Evolutionary conservation across 92 coral and sea anemone genomes (phyloP).

Genomic region (Virgularia gustaviana): DNA sequence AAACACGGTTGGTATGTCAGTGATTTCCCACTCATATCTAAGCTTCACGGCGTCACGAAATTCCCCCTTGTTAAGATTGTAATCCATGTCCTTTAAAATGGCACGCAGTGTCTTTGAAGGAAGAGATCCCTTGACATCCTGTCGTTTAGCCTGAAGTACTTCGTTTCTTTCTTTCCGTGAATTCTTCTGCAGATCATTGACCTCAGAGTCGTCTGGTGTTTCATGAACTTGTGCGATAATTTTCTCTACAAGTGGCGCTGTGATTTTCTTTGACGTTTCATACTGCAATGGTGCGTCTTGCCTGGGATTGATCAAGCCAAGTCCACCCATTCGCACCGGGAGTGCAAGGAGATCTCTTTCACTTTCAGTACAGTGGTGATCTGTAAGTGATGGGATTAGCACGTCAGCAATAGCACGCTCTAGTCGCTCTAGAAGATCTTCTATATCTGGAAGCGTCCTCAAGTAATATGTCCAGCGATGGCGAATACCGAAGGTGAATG

Average conservation of each 20-base stretch:
- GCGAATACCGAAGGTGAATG: constrained; percentile 46
- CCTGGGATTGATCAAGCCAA: background rate
- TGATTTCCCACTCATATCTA: constrained; percentile 55
- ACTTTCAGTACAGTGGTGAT: constrained; percentile 28
- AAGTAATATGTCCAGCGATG: constrained; percentile 50
- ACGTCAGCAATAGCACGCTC: constrained; percentile 50
- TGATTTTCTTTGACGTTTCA: too few relatives aligned
- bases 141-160: constrained; percentile 7
- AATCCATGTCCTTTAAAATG: constrained; percentile 39
- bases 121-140: constrained; percentile 16
- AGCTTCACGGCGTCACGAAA: constrained; percentile 53
- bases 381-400: constrained; percentile 57
- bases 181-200: constrained; percentile 17
- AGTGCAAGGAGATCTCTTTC: constrained; percentile 2
- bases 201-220: constrained; percentile 22
- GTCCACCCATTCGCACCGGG: constrained; percentile 22
- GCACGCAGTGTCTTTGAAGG: constrained; percentile 18
- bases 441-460: constrained; percentile 60
- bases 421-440: constrained; percentile 46
- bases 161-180: constrained; percentile 22
- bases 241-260: constrained; percentile 40
- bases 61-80: constrained; percentile 43
- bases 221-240: constrained; percentile 41
- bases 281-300: background rate
- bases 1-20: constrained; percentile 42